A percentile compares a stretch with the other conserved stretches of the same genome.
phyloP scores from a whole-genome alignment of 1,140 invertebrate genomes.

The Drosophila lacertosa region DNA sequence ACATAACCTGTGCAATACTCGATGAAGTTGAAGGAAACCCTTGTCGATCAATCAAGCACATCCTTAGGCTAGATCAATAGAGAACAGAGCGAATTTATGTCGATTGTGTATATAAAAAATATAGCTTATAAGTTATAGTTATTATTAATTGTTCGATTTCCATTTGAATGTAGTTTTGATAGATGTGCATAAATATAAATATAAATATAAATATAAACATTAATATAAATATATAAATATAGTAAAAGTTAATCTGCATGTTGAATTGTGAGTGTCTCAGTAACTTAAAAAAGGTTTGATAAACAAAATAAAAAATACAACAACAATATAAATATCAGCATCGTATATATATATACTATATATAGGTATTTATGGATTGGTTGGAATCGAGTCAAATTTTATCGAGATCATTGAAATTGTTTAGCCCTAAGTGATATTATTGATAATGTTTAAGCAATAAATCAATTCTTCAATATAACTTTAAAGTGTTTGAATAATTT shows the following conservation, averaged over 20 bases:
- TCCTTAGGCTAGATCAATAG: constrained; percentile 8
- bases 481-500: background rate
- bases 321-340: constrained; percentile 6
- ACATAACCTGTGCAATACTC: constrained; percentile 67
- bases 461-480: constrained; percentile 74
- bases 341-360: constrained; percentile 32
- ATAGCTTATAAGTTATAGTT: constrained; percentile 4
- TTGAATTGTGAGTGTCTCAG: constrained; percentile 42
- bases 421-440: constrained; percentile 80
- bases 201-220: too few relatives aligned
- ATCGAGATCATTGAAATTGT: constrained; percentile 70
- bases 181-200: background rate
- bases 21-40: too few relatives aligned
- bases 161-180: too few relatives aligned
- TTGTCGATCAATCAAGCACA: constrained; percentile 1
- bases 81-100: constrained; percentile 45
- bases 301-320: background rate
- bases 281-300: constrained; percentile 14
- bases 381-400: constrained; percentile 59
- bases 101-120: constrained; percentile 35
- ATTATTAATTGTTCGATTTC: background rate
- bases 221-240: too few relatives aligned
- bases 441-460: constrained; percentile 82
- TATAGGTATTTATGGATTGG: constrained; percentile 48
- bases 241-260: constrained; percentile 30